These are phyloP conservation scores for Stenurella melanura DNA, from an alignment of 2,888 invertebrate species.

Conservation along the genomic window DNA sequence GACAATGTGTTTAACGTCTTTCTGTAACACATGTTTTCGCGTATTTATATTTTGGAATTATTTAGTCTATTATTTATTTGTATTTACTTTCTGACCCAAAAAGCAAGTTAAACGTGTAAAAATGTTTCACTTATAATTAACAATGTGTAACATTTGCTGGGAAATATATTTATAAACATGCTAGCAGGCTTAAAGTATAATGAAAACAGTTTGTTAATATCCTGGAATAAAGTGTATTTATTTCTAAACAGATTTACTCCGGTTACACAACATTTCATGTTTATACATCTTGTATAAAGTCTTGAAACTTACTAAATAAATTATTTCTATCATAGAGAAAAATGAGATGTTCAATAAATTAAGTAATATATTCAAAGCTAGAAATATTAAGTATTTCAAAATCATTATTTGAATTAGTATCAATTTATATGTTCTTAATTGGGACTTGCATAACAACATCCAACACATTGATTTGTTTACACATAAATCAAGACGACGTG, in stretches of 20 bases:
- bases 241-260: neutral
- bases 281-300: neutral
- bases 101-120: neutral
- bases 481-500: neutral
- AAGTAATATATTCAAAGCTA: neutral
- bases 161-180: neutral
- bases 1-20: neutral
- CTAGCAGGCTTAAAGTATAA: neutral
- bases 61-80: neutral
- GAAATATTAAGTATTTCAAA: neutral
- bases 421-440: neutral
- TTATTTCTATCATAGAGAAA: neutral
- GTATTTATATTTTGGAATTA: neutral
- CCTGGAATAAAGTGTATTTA: neutral
- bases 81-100: conserved; percentile 3
- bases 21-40: neutral
- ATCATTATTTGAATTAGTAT: neutral
- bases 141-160: neutral
- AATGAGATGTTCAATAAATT: neutral
- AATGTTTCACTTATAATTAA: neutral
- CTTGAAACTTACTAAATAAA: neutral
- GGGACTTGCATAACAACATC: neutral
- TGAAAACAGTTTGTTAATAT: neutral
- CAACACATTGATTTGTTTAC: neutral
- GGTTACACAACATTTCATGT: neutral